A percentile compares a stretch with the other conserved stretches of the same genome.
These are phyloP conservation scores for Neoitamus cyanurus DNA, from an alignment of 2,888 invertebrate genomes.

Conservation along the genomic window DNA sequence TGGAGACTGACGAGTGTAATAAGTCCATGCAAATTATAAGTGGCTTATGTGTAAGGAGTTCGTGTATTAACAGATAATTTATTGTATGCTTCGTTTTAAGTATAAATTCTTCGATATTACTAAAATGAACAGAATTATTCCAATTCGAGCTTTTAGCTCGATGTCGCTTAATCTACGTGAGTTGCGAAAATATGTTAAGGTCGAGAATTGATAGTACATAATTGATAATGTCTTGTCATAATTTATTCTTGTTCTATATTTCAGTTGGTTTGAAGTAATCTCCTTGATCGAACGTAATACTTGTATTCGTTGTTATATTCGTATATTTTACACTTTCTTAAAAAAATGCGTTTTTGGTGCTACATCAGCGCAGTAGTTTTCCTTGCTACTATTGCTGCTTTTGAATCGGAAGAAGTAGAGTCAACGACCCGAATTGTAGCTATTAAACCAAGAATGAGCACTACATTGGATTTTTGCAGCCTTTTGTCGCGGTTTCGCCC, in stretches of 20 bases:
- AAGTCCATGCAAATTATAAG: neutral
- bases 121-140: neutral
- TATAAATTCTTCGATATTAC: neutral
- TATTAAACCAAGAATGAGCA: neutral
- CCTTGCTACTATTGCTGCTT: neutral
- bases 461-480: neutral
- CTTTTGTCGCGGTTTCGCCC: neutral
- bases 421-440: neutral
- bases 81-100: neutral
- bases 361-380: neutral
- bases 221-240: neutral
- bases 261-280: neutral
- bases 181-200: neutral
- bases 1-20: neutral
- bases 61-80: neutral
- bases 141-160: neutral
- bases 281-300: neutral
- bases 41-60: neutral
- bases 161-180: neutral
- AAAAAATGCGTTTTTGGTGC: conserved; percentile 2
- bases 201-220: neutral
- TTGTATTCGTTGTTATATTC: neutral
- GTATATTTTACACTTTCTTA: neutral
- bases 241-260: neutral
- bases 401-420: neutral